Conservation (phyloP, 2,113 vertebrate species). For the Agelaius tricolor region DNA sequence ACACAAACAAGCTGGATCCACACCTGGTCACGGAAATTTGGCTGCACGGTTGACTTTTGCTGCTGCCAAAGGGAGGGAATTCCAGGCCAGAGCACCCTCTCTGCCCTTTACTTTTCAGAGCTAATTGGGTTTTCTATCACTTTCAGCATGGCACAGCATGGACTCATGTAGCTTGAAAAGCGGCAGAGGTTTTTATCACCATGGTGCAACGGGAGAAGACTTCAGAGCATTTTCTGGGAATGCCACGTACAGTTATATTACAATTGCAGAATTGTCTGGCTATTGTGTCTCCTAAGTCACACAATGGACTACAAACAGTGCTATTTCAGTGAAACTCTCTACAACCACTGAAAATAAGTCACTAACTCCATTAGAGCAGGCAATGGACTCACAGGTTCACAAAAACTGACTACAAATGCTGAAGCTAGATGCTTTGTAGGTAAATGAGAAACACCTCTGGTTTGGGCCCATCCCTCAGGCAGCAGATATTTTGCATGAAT, state of each 20-base stretch:
- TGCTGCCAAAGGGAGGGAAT: background rate
- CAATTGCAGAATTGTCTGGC: background rate
- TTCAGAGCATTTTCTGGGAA: slow-evolving; percentile 13
- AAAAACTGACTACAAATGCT: background rate
- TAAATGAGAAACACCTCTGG: background rate
- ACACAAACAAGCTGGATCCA: background rate
- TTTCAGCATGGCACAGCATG: background rate
- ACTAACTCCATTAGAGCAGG: background rate
- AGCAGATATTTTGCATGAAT: background rate
- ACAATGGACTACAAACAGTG: background rate
- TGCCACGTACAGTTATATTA: background rate
- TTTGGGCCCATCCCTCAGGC: background rate
- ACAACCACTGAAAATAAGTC: background rate
- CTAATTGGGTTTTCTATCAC: background rate
- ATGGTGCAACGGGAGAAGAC: background rate
- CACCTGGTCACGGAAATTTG: background rate
- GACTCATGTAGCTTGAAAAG: background rate
- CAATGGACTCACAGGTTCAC: background rate
- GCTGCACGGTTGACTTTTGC: background rate
- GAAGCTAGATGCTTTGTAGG: background rate
- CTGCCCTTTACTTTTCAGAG: background rate
- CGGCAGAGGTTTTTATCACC: background rate
- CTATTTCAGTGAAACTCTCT: slow-evolving; percentile 5
- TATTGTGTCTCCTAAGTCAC: slow-evolving; percentile 3
- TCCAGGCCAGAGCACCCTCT: background rate